These are phyloP conservation scores for Nixonia krombeini DNA, from an alignment of 1,140 invertebrate species.

Conservation along the genomic window DNA sequence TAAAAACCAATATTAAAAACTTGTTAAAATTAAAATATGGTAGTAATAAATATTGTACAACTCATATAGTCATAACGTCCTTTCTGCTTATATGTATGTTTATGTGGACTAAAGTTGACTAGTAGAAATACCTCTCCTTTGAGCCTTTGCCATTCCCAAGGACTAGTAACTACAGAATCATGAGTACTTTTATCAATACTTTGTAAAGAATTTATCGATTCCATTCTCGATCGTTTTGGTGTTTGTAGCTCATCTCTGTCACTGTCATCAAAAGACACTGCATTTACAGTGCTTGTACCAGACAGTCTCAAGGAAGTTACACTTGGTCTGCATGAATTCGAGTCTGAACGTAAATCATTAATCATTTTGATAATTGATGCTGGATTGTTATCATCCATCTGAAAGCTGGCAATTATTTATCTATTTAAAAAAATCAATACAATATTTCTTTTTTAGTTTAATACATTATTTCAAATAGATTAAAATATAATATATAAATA, in stretches of 20 bases:
- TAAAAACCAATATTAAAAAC: too few relatives aligned
- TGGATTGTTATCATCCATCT: constrained; percentile 47
- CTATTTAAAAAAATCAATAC: neutral
- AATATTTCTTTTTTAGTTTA: too few relatives aligned
- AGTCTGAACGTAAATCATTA: constrained; percentile 23
- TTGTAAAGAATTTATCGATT: neutral
- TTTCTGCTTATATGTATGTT: too few relatives aligned
- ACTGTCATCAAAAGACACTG: neutral
- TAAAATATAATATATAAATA: too few relatives aligned
- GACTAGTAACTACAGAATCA: constrained; percentile 38
- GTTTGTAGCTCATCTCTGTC: constrained; percentile 5
- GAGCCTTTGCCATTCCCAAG: constrained; percentile 52
- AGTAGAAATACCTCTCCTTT: constrained; percentile 42
- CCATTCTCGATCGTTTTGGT: constrained; percentile 24
- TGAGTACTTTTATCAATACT: neutral
- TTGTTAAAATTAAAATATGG: too few relatives aligned
- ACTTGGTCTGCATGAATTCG: neutral
- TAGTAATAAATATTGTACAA: too few relatives aligned
- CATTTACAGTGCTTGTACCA: neutral
- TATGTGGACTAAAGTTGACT: too few relatives aligned
- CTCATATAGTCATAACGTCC: too few relatives aligned
- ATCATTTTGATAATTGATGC: constrained; percentile 41
- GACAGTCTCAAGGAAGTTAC: neutral
- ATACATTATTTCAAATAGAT: too few relatives aligned
- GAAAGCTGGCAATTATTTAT: too few relatives aligned